Evolutionary conservation across 2,113 vertebrate genomes (phyloP).

Genomic region (Reinhardtius hippoglossoides): DNA sequence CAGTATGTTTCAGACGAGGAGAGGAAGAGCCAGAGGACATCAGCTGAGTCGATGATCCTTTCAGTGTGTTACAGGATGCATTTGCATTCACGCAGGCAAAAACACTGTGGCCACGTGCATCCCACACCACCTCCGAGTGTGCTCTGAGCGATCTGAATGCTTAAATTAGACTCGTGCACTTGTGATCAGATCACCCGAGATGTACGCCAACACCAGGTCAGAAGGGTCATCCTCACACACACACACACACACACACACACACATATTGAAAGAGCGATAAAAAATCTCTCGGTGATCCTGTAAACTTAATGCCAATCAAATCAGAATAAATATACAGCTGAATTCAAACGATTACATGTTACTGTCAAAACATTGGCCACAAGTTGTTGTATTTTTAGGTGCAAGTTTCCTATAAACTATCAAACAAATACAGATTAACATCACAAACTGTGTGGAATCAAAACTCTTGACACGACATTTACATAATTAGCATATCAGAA

Average conservation of each 20-base stretch:
- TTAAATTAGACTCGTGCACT: not conserved
- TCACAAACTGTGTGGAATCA: constrained; percentile 62
- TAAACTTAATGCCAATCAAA: constrained; percentile 57
- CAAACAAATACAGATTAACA: constrained; percentile 68
- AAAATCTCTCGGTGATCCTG: constrained; percentile 50
- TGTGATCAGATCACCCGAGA: not conserved
- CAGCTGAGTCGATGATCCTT: not conserved
- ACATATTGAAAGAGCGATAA: constrained; percentile 24
- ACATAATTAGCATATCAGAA: constrained; percentile 61
- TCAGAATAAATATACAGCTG: constrained; percentile 58
- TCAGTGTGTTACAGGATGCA: not conserved
- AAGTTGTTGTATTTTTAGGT: constrained; percentile 48
- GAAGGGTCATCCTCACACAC: not conserved
- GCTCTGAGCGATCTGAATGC: not conserved
- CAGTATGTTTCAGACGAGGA: not conserved
- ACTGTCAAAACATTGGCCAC: constrained; percentile 68
- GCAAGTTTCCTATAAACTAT: constrained; percentile 68
- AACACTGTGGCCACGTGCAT: not conserved
- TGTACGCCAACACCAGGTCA: not conserved
- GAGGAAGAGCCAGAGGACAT: not conserved
- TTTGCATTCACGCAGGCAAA: not conserved
- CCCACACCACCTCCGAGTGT: not conserved
- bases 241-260: constrained; percentile 19
- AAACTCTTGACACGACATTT: constrained; percentile 57
- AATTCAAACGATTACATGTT: constrained; percentile 53